Percentiles rank a stretch among this genome's conserved stretches.
phyloP scores from a whole-genome alignment of 2,797 vertebrate species.

The Malacoraja senta region DNA sequence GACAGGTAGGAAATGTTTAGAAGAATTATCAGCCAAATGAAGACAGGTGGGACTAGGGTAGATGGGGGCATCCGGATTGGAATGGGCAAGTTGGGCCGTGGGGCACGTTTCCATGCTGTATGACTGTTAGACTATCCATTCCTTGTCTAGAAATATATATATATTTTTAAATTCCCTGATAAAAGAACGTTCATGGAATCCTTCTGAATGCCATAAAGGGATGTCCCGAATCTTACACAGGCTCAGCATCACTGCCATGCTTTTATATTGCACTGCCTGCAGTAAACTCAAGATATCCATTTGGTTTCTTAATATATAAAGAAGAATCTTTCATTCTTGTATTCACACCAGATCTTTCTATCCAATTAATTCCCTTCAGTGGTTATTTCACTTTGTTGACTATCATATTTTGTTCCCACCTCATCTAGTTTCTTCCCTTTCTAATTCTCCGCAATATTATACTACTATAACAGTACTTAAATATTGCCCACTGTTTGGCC shows the following conservation, averaged over 20 bases:
- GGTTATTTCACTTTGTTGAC: too few relatives aligned
- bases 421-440: not conserved
- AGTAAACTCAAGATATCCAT: not conserved
- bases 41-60: too few relatives aligned
- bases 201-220: not conserved
- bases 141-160: too few relatives aligned
- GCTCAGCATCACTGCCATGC: not conserved
- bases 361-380: too few relatives aligned
- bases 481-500: not conserved
- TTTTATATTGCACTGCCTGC: not conserved
- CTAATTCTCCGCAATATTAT: not conserved
- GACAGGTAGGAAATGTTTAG: too few relatives aligned
- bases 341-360: not conserved
- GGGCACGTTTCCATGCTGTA: too few relatives aligned
- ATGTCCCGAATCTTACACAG: not conserved
- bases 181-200: not conserved
- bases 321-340: not conserved
- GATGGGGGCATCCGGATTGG: too few relatives aligned
- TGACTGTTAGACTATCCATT: not conserved
- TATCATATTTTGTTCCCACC: not conserved
- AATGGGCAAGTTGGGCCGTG: too few relatives aligned
- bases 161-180: not conserved
- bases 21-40: too few relatives aligned
- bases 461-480: not conserved
- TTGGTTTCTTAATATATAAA: not conserved